Conservation (phyloP, 1,140 invertebrate genomes). For the Gryllus bimaculatus region DNA sequence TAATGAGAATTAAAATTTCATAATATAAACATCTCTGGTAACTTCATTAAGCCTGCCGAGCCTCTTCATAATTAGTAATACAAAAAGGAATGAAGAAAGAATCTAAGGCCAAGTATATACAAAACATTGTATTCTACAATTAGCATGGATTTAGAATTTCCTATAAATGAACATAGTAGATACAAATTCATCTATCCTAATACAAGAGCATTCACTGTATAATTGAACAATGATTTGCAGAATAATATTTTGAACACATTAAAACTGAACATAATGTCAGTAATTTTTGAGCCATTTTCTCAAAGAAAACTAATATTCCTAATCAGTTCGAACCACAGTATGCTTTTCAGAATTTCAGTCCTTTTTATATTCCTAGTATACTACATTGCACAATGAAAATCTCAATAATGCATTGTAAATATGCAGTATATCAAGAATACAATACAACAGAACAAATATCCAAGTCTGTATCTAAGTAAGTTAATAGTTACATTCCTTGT, state of each 20-base stretch:
- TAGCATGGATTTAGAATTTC: background rate
- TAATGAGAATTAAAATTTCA: too few species aligned
- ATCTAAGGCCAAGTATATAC: background rate
- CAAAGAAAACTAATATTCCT: background rate
- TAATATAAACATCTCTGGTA: too few species aligned
- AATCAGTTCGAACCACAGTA: background rate
- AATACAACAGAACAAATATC: background rate
- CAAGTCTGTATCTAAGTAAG: background rate
- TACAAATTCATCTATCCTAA: background rate
- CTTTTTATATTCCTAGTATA: background rate
- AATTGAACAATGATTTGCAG: background rate
- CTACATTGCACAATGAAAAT: background rate
- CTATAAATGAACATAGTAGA: background rate
- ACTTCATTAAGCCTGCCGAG: too few species aligned
- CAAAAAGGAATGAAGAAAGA: background rate
- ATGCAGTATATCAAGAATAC: background rate
- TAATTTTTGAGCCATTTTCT: background rate
- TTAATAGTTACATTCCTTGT: background rate
- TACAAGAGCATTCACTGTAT: too few species aligned
- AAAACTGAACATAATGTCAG: constrained; percentile 1
- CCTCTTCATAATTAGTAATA: background rate
- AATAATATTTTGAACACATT: background rate
- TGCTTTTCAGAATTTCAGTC: background rate
- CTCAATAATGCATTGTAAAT: background rate
- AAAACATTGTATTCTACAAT: background rate